Conservation (phyloP, 2,888 invertebrate species). For the Pyrocoelia pectoralis region DNA sequence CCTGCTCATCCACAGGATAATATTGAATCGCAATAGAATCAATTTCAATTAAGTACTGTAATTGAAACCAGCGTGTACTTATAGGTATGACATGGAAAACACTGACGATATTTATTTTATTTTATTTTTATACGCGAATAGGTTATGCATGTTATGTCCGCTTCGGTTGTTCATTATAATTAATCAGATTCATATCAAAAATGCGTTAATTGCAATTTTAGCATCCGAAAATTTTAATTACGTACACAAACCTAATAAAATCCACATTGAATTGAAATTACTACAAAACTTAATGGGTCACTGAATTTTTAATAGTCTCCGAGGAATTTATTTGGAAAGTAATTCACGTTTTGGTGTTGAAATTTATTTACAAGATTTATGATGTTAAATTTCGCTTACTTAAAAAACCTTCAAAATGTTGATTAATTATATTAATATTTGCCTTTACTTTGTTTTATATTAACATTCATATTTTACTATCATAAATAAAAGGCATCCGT, state of each 20-base stretch:
- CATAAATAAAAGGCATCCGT: neutral
- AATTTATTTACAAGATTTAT: neutral
- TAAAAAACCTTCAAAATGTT: neutral
- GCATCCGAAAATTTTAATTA: constrained; percentile 5
- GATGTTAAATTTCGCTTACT: neutral
- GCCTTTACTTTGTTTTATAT: neutral
- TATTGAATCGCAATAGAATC: constrained; percentile 27
- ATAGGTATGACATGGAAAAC: constrained; percentile 2
- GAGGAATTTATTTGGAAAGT: neutral
- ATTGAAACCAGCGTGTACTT: constrained; percentile 25
- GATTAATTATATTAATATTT: neutral
- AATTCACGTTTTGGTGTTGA: constrained; percentile 1
- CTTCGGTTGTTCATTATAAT: neutral
- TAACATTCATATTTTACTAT: neutral
- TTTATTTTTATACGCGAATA: neutral
- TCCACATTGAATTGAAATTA: constrained; percentile 4
- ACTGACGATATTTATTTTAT: neutral
- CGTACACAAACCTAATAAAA: neutral
- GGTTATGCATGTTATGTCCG: neutral
- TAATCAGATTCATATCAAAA: constrained; percentile 17
- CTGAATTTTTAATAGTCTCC: neutral
- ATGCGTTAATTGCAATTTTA: constrained; percentile 12
- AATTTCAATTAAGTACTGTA: constrained; percentile 33
- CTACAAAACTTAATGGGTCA: constrained; percentile 2
- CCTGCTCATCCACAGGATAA: constrained; percentile 21